Conservation (phyloP, 2,888 invertebrate species). For the Morpho achilles region DNA sequence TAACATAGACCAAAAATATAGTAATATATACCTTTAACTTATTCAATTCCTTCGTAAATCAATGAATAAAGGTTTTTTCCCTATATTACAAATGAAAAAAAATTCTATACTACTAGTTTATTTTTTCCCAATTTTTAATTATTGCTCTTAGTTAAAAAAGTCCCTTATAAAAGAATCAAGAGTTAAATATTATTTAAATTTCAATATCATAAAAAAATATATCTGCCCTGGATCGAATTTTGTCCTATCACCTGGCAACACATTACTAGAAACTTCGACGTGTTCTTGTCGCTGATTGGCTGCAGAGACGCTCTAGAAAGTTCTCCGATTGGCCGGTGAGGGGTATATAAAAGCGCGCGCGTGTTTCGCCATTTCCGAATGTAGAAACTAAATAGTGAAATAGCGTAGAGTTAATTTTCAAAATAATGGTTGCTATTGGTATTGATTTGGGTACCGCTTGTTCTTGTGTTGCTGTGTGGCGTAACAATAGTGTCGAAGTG, state of each 20-base stretch:
- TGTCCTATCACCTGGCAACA: constrained; percentile 35
- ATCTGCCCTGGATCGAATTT: not conserved
- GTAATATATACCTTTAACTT: no score
- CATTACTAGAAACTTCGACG: constrained; percentile 45
- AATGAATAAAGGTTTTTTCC: no score
- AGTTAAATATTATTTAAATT: not conserved
- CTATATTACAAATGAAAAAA: no score
- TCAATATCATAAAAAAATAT: not conserved
- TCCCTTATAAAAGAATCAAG: no score
- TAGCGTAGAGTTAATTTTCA: constrained; percentile 2
- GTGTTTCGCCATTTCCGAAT: constrained; percentile 33
- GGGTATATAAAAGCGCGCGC: constrained; percentile 46
- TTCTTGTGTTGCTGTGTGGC: constrained; percentile 60
- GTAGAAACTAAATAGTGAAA: constrained; percentile 1
- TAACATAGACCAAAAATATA: no score
- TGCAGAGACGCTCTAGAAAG: constrained; percentile 36
- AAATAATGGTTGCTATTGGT: constrained; percentile 54
- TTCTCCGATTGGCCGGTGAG: constrained; percentile 47
- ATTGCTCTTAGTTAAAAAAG: no score
- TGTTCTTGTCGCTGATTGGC: constrained; percentile 45
- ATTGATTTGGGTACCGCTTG: constrained; percentile 62
- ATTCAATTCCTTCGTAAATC: no score
- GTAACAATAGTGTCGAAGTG: constrained; percentile 48
- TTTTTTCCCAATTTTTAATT: no score
- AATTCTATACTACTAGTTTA: no score